phyloP scores from a whole-genome alignment of 2,888 invertebrate genomes.

The Silvanus unidentatus region DNA sequence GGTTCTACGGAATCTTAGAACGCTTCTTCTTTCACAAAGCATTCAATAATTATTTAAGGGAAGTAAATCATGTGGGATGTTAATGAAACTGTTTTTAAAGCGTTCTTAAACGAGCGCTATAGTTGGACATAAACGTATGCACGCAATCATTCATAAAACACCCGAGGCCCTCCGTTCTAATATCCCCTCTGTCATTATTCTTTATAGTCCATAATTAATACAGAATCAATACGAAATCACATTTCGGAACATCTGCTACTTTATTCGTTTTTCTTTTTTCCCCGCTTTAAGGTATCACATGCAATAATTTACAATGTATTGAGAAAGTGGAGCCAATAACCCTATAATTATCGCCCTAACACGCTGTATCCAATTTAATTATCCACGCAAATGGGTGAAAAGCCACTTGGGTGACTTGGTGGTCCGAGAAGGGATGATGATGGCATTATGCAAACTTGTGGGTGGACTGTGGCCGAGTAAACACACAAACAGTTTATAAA shows the following conservation, averaged over 20 bases:
- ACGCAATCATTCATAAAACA: constrained; percentile 16
- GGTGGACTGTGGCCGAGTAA: constrained; percentile 4
- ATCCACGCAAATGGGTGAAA: too few relatives aligned
- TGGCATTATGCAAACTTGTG: background rate
- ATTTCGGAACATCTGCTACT: constrained; percentile 17
- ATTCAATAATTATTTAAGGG: constrained; percentile 6
- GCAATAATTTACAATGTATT: background rate
- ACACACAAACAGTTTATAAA: constrained; percentile 1
- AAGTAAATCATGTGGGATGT: constrained; percentile 15
- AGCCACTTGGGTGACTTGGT: too few relatives aligned
- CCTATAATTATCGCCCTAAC: constrained; percentile 16
- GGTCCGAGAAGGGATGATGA: too few relatives aligned
- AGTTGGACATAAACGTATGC: constrained; percentile 16
- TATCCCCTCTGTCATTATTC: constrained; percentile 19
- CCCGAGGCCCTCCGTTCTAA: constrained; percentile 19
- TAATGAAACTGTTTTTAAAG: constrained; percentile 16
- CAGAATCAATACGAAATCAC: constrained; percentile 20
- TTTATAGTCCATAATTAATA: constrained; percentile 22
- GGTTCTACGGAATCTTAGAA: too few relatives aligned
- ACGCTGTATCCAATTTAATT: constrained; percentile 4
- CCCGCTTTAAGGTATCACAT: too few relatives aligned
- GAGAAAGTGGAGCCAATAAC: constrained; percentile 13
- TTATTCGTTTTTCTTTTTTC: background rate
- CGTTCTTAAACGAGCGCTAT: constrained; percentile 12
- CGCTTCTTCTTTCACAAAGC: background rate